phyloP scores from a whole-genome alignment of 2,888 invertebrate species.

The Pelosia muscerda region DNA sequence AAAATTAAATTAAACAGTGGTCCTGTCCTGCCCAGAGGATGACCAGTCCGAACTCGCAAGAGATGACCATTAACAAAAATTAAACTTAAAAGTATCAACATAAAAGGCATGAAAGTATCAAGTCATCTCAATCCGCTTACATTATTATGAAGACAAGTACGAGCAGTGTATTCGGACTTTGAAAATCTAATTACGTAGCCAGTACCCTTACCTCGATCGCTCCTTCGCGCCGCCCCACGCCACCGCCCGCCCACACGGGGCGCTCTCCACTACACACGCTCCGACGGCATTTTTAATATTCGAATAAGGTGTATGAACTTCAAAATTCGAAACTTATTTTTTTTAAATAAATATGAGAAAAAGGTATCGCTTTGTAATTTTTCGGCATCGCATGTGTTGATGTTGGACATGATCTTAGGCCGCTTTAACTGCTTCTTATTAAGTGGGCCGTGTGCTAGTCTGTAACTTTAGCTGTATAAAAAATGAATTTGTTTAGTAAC shows the following conservation, averaged over 20 bases:
- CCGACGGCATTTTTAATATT: slow-evolving; percentile 20
- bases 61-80: too few species aligned
- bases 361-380: too few species aligned
- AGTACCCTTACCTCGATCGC: slow-evolving; percentile 86
- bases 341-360: neutral
- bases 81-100: too few species aligned
- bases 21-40: too few species aligned
- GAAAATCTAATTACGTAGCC: slow-evolving; percentile 88
- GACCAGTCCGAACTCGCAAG: too few species aligned
- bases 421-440: too few species aligned
- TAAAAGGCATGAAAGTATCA: slow-evolving; percentile 47
- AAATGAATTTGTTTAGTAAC: too few species aligned
- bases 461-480: too few species aligned
- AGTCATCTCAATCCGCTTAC: slow-evolving; percentile 49
- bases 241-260: slow-evolving; percentile 66
- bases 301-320: neutral
- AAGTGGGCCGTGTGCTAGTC: too few species aligned
- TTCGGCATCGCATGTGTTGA: too few species aligned
- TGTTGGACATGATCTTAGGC: too few species aligned
- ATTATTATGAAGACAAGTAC: slow-evolving; percentile 87
- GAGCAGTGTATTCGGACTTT: slow-evolving; percentile 88
- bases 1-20: too few species aligned
- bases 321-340: neutral
- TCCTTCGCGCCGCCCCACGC: slow-evolving; percentile 77
- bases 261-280: slow-evolving; percentile 42